Percentiles rank a stretch among this genome's conserved stretches.
Evolutionary conservation across 1,140 invertebrate species (phyloP).

Genomic region (Drosophila suzukii): DNA sequence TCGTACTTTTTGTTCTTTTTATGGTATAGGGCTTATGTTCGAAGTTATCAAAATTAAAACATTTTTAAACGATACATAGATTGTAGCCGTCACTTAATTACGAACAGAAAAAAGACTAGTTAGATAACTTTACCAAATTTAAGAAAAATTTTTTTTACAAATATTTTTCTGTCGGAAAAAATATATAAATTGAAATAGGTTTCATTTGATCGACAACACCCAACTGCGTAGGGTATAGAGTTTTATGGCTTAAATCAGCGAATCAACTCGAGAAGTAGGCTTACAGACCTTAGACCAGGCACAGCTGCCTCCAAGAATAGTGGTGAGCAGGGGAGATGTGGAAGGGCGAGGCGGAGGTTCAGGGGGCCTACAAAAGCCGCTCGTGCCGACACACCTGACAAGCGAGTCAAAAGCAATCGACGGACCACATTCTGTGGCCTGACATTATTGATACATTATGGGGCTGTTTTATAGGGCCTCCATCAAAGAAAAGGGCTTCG

Average conservation of each 20-base stretch:
- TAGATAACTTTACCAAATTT: too few relatives aligned
- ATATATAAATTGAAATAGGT: too few relatives aligned
- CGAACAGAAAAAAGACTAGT: too few relatives aligned
- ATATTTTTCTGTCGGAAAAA: too few relatives aligned
- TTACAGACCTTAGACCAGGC: constrained; percentile 20
- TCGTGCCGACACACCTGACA: constrained; percentile 78
- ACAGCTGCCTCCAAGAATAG: constrained; percentile 41
- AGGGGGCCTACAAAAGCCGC: constrained; percentile 44
- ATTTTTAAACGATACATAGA: too few relatives aligned
- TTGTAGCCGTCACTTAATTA: too few relatives aligned
- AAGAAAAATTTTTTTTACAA: too few relatives aligned
- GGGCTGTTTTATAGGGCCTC: constrained; percentile 61
- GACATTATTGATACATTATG: constrained; percentile 76
- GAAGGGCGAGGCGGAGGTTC: background rate
- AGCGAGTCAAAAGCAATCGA: constrained; percentile 37
- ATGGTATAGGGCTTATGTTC: too few relatives aligned
- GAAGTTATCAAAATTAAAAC: too few relatives aligned
- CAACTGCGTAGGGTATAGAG: constrained; percentile 19
- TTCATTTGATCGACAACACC: background rate
- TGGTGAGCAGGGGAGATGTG: background rate
- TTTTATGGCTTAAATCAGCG: constrained; percentile 52
- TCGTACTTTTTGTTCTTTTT: too few relatives aligned
- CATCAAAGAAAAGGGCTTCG: constrained; percentile 49
- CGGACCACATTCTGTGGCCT: constrained; percentile 51
- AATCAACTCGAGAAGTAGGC: constrained; percentile 28